Conservation (phyloP, 2,888 invertebrate species). For the Xestia sexstrigata region DNA sequence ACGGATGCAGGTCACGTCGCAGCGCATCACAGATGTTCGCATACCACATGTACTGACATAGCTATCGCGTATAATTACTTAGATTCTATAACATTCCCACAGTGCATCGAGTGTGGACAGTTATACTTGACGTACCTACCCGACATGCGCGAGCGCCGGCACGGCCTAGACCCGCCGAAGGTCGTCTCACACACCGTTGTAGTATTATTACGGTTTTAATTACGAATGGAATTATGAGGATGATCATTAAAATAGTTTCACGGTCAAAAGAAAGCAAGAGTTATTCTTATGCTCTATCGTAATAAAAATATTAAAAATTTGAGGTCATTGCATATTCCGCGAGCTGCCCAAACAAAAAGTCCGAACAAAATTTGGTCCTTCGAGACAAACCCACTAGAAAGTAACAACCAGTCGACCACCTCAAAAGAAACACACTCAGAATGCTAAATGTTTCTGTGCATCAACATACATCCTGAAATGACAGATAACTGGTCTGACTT, state of each 20-base stretch:
- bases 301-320: background rate
- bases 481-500: constrained; percentile 13
- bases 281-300: background rate
- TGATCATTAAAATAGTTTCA: constrained; percentile 4
- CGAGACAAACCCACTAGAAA: background rate
- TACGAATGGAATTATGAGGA: constrained; percentile 16
- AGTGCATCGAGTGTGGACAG: constrained; percentile 47
- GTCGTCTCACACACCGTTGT: constrained; percentile 47
- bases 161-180: constrained; percentile 65
- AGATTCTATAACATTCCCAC: constrained; percentile 64
- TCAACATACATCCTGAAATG: background rate
- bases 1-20: constrained; percentile 6
- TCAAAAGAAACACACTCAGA: background rate
- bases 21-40: constrained; percentile 16
- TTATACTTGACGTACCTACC: constrained; percentile 37
- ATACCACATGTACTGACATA: constrained; percentile 19
- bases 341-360: background rate
- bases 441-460: background rate
- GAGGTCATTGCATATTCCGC: background rate
- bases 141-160: constrained; percentile 51
- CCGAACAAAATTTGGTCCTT: background rate
- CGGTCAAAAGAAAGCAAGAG: constrained; percentile 29
- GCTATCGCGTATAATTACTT: constrained; percentile 39
- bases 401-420: background rate
- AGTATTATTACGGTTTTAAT: constrained; percentile 37